Evolutionary conservation across 2,888 invertebrate species (phyloP).

Genomic region (Oscheius myriophilus): DNA sequence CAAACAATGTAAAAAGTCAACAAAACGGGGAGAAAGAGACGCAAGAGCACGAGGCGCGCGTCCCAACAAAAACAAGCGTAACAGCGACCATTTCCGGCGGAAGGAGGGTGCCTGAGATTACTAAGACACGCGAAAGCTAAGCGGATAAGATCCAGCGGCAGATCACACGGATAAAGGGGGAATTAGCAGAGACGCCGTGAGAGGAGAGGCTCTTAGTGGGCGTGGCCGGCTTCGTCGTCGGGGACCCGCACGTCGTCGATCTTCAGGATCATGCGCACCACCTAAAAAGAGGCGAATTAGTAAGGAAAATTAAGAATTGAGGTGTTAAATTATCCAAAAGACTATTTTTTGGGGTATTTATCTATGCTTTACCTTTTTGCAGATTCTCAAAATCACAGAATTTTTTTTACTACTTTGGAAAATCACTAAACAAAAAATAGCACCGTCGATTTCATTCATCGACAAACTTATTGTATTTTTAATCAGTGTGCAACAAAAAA

Average conservation of each 20-base stretch:
- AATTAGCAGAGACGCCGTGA: slow-evolving; percentile 11
- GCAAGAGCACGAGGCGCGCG: slow-evolving; percentile 13
- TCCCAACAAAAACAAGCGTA: slow-evolving; percentile 15
- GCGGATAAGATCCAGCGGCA: slow-evolving; percentile 25
- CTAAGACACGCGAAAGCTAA: slow-evolving; percentile 31
- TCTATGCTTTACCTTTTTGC: too few species aligned
- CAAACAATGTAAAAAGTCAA: slow-evolving; percentile 12
- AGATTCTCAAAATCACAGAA: too few species aligned
- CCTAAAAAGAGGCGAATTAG: slow-evolving; percentile 59
- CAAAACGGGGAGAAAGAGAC: slow-evolving; percentile 10
- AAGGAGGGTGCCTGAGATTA: not conserved
- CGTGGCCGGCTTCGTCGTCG: slow-evolving; percentile 69
- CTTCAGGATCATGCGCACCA: slow-evolving; percentile 99
- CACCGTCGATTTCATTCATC: too few species aligned
- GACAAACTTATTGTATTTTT: too few species aligned
- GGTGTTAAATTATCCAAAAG: too few species aligned
- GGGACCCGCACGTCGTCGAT: slow-evolving; percentile 91
- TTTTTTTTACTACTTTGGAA: too few species aligned
- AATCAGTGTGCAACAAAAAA: too few species aligned
- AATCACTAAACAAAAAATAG: too few species aligned
- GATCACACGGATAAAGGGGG: slow-evolving; percentile 21
- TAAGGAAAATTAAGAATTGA: not conserved
- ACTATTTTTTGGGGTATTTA: too few species aligned
- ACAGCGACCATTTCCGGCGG: slow-evolving; percentile 22
- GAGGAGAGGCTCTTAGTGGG: slow-evolving; percentile 28